Evolutionary conservation across 2,797 vertebrate genomes (phyloP), one percentile per base, ranked within the genome.

Genomic region (Peromyscus attwateri): DNA sequence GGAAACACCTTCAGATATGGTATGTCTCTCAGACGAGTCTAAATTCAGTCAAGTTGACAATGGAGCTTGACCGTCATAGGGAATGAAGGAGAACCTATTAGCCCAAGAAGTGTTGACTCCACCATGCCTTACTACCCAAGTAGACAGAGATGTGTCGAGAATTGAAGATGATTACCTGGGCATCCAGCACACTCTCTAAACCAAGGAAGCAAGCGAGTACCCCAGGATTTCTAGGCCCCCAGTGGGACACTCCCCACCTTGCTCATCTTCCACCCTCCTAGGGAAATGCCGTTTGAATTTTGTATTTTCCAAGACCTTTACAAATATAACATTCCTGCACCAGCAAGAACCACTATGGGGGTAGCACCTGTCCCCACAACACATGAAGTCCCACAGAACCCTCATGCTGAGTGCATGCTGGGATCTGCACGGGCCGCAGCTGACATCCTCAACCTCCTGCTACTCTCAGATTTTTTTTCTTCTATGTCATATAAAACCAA

Each of bases 351-450:
- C 14, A 29, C 49, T 40, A 1, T 66, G 6, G 81, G 68, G 34
- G 37, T 11, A 64, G 60, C 11, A 1, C 23, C 27, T 31, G 3
- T 64, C 2, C 27, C n/a, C 64, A 16, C 4, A 21, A 11, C 16
- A 31, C 64, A 68, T 31, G 49, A 14, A 16, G 27, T 68, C 2
- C 71, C 27, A 0, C 5, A 70, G 31, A 40, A 25, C 49, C 2
- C 40, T 43, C 19, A 3, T 0, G 25, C 62, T 1, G 25, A 21
- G 3, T 7, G 7, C 31, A 5, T 10, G n/a, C 31, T 31, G 29
- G 27, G 19, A 0, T 49, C 49, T 43, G 1, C 12, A 7, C 4
- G 17, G 16, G 5, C 2, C 60, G 4, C 13, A 3, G 4, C 16
- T 12, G 9, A 16, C 19, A 19, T 23, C 23, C 46, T 43, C 16